Evolutionary conservation across 2,113 vertebrate genomes (phyloP), one percentile per base, ranked within the genome.

Genomic region (Glaucidium brasilianum): DNA sequence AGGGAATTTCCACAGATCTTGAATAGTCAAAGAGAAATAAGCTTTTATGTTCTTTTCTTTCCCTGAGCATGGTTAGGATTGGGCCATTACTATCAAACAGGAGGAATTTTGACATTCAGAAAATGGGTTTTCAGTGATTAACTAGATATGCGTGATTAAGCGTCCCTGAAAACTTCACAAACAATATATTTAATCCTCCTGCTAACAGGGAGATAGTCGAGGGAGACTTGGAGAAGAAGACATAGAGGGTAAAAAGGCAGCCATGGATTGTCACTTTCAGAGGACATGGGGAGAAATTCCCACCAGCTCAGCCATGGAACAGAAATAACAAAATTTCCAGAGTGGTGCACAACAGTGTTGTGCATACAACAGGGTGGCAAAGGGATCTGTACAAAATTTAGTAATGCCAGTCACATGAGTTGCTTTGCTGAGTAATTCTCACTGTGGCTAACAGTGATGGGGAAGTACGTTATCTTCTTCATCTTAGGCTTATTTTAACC

Each of bases 371-470:
- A 55, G 5, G 1, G 1, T 71, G 55, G 18, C 37, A 37, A 69
- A 73, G 23, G 14, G 22, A 19, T 83, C 47, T 77, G 6, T 80
- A 7, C 19, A 6, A 6, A 35, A 23, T 56, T 90, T 55, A 45
- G 41, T 74, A 63, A 43, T 34, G 12, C 41, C 11, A 39, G 45
- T 60, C 23, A 21, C 15, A 20, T 22, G 55, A 66, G 27, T 67
- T 79, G 18, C 21, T 67, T 92, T 85, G 21, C 41, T n/a, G n/a
- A 45, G 50, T 90, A 75, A 52, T 82, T 94, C 30, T 90, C 14
- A 22, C 35, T 69, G 58, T 62, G 27, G 9, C n/a, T 77, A 59
- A 53, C 9, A 19, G 11, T 66, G 53, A 21, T 39, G 34, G 19
- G 41, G 23, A 74, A 43, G 22, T 45, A 23, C 0, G 1, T 60